Conservation (phyloP, 2,797 vertebrate species). For the Halcyon badia region DNA sequence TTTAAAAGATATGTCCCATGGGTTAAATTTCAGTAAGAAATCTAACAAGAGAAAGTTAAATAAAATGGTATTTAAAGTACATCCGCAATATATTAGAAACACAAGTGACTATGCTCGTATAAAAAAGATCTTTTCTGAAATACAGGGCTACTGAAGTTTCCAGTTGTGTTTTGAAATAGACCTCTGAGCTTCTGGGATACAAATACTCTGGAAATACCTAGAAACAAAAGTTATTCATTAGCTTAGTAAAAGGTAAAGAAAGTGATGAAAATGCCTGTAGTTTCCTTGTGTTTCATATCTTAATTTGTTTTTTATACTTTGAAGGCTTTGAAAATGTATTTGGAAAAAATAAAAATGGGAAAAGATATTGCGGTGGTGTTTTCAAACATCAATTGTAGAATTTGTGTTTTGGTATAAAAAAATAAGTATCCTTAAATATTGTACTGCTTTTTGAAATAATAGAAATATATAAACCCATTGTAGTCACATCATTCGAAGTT, state of each 20-base stretch:
- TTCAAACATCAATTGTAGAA: fast-evolving
- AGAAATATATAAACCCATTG: not conserved
- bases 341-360: not conserved
- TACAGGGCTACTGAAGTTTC: not conserved
- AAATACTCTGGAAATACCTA: not conserved
- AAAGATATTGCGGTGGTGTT: not conserved
- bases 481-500: not conserved
- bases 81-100: not conserved
- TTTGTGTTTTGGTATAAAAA: not conserved
- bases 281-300: not conserved
- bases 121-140: not conserved
- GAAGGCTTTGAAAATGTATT: not conserved
- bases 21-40: not conserved
- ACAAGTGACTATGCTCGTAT: not conserved
- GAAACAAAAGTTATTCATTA: not conserved
- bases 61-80: not conserved
- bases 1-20: not conserved
- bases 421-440: not conserved
- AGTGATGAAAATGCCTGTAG: not conserved
- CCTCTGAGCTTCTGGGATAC: not conserved
- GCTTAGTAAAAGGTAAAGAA: not conserved
- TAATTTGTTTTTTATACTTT: not conserved
- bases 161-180: not conserved
- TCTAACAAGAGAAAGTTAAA: not conserved
- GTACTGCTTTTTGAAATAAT: not conserved